Evolutionary conservation across 2,888 invertebrate species (phyloP).

Genomic region (Margaritifera margaritifera): DNA sequence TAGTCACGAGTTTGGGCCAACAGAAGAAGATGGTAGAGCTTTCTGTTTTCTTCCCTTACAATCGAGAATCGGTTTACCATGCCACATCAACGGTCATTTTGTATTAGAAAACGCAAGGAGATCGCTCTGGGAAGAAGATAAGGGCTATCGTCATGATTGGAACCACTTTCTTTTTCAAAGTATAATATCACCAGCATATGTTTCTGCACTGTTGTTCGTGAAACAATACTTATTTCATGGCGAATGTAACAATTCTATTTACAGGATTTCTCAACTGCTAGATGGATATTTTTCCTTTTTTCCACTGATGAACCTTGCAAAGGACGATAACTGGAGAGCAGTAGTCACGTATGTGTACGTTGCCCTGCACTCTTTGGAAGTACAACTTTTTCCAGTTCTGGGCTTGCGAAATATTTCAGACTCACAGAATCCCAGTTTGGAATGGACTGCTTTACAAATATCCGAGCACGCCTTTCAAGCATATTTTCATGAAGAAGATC

Average conservation of each 20-base stretch:
- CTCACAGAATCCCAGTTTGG: not conserved
- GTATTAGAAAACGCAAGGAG: constrained; percentile 55
- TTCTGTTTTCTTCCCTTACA: constrained; percentile 60
- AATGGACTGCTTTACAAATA: not conserved
- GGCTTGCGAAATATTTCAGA: constrained; percentile 11
- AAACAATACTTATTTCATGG: constrained; percentile 11
- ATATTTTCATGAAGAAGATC: not conserved
- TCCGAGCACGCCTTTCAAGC: not conserved
- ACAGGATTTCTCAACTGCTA: too few species aligned
- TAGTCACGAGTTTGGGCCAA: too few species aligned
- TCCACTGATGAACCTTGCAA: constrained; percentile 16
- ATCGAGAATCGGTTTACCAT: constrained; percentile 30
- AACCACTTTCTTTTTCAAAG: constrained; percentile 51
- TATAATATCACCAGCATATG: constrained; percentile 57
- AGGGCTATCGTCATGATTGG: constrained; percentile 51
- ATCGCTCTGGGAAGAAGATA: constrained; percentile 33
- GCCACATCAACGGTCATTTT: constrained; percentile 66
- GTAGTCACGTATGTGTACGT: constrained; percentile 4
- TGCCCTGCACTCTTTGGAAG: not conserved
- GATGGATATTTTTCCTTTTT: too few species aligned
- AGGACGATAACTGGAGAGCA: constrained; percentile 16
- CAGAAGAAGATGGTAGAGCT: too few species aligned
- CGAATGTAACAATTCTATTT: too few species aligned
- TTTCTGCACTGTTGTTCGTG: constrained; percentile 24
- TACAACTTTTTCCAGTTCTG: not conserved